These are phyloP conservation scores for Theonella swinhoei DNA, from an alignment of 37 sponge, comb jelly and placozoan genomes.

Conservation along the genomic window DNA sequence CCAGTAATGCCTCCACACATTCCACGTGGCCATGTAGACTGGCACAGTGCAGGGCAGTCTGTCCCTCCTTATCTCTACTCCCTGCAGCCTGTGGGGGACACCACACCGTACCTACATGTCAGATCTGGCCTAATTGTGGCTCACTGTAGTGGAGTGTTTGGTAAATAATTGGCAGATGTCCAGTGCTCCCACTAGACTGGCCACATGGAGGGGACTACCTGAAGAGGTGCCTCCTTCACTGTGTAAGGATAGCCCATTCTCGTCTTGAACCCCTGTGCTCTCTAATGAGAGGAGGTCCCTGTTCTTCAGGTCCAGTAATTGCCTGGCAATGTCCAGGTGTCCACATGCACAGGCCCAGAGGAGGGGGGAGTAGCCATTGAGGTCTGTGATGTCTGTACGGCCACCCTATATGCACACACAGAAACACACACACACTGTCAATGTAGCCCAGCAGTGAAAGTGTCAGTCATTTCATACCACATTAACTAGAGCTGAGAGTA, in stretches of 20 bases:
- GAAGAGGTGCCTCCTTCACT: not conserved
- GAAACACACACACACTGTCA: no score
- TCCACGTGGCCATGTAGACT: conserved; percentile 47
- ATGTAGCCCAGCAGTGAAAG: not conserved
- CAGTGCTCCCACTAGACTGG: conserved; percentile 55
- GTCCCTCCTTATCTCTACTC: not conserved
- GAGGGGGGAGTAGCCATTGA: conserved; percentile 47
- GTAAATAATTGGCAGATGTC: not conserved
- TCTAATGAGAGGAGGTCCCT: not conserved
- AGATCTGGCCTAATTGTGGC: no score
- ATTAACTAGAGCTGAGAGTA: conserved; percentile 14
- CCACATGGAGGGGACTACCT: conserved; percentile 52
- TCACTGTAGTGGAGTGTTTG: no score
- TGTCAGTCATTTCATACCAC: conserved; percentile 27
- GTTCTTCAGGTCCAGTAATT: conserved; percentile 2
- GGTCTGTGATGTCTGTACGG: not conserved
- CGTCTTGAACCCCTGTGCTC: not conserved
- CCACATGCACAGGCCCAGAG: conserved; percentile 79
- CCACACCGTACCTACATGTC: no score
- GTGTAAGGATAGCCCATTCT: not conserved
- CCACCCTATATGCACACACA: not conserved
- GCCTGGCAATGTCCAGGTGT: conserved; percentile 33
- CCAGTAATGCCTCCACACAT: conserved; percentile 41
- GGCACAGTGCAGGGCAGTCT: conserved; percentile 66
- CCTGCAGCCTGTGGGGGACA: no score